phyloP scores from a whole-genome alignment of 2,888 invertebrate genomes.

The Scaptomyza polygonia region DNA sequence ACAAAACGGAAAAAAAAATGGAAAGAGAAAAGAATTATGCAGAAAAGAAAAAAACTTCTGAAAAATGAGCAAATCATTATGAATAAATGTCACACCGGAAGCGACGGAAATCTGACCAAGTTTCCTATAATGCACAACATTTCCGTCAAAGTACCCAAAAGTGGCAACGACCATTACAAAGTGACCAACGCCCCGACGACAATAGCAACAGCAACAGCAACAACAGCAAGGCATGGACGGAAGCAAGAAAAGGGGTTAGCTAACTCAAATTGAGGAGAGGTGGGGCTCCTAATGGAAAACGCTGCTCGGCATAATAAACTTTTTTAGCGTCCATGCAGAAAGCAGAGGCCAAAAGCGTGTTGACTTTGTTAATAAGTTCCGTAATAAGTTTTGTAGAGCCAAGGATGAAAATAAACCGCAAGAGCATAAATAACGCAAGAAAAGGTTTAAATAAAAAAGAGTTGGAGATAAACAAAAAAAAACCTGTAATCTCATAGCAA shows the following conservation, averaged over 20 bases:
- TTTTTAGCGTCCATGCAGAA: slow-evolving; percentile 39
- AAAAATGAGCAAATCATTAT: slow-evolving; percentile 77
- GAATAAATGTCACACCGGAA: slow-evolving; percentile 80
- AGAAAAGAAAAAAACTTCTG: slow-evolving; percentile 23
- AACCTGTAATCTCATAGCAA: slow-evolving; percentile 19
- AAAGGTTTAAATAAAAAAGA: slow-evolving; percentile 15
- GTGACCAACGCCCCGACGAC: slow-evolving; percentile 24
- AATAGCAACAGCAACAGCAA: slow-evolving; percentile 15
- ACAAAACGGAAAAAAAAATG: not conserved
- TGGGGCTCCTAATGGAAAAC: slow-evolving; percentile 63
- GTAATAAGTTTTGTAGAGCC: slow-evolving; percentile 67
- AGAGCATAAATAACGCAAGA: slow-evolving; percentile 63
- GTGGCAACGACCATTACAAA: slow-evolving; percentile 42
- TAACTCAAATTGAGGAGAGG: slow-evolving; percentile 4
- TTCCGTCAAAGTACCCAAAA: slow-evolving; percentile 64
- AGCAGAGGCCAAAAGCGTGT: slow-evolving; percentile 58
- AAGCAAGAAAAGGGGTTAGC: slow-evolving; percentile 11
- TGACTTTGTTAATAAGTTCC: slow-evolving; percentile 80
- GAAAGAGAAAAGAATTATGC: not conserved
- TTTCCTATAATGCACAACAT: slow-evolving; percentile 63
- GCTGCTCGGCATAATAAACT: slow-evolving; percentile 73
- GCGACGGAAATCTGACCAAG: slow-evolving; percentile 66
- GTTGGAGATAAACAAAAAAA: slow-evolving; percentile 4
- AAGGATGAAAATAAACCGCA: slow-evolving; percentile 58
- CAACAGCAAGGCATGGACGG: not conserved